These are phyloP conservation scores for Heterodera filipjevi DNA, from an alignment of 2,888 invertebrate species.

Conservation along the genomic window DNA sequence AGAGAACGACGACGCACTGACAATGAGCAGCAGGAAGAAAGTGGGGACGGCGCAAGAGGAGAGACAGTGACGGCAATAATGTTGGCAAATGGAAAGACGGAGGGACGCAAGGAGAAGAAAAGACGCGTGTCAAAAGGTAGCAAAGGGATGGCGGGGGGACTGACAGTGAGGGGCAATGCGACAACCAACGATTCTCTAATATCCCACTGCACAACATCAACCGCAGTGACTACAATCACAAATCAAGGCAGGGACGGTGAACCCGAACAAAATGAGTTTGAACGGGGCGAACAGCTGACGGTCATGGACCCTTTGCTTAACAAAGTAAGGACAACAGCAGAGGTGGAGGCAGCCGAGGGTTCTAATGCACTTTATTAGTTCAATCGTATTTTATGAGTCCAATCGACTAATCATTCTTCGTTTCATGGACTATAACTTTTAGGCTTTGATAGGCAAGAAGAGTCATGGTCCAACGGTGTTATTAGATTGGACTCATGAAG, in stretches of 20 bases:
- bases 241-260: neutral
- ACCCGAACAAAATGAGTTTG: neutral
- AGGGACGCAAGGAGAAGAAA: neutral
- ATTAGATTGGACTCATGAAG: no score
- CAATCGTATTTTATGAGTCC: no score
- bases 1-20: neutral
- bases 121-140: neutral
- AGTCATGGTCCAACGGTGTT: no score
- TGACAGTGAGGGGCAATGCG: neutral
- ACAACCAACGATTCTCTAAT: conserved; percentile 25
- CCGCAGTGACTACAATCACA: conserved; percentile 12
- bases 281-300: conserved; percentile 22
- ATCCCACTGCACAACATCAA: conserved; percentile 24
- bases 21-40: neutral
- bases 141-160: neutral
- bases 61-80: neutral
- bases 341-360: no score
- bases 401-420: no score
- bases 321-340: neutral
- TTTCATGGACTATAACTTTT: no score
- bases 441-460: no score
- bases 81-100: conserved; percentile 7
- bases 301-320: conserved; percentile 34
- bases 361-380: no score
- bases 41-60: no score